These are phyloP conservation scores for Protodeltote pygarga DNA, from an alignment of 2,888 invertebrate species.

Conservation along the genomic window DNA sequence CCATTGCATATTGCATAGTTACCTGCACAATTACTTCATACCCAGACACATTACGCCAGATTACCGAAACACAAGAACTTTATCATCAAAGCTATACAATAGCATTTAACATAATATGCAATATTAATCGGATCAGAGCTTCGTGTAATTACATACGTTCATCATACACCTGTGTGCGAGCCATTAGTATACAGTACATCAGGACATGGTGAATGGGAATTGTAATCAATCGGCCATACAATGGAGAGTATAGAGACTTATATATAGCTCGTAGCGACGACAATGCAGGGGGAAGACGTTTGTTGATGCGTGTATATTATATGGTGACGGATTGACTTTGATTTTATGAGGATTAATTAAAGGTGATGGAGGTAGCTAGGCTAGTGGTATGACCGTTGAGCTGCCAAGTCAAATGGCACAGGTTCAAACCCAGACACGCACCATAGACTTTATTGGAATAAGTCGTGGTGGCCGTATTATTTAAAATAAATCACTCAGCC, in stretches of 20 bases:
- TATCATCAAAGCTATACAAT: constrained; percentile 22
- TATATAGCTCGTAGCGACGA: constrained; percentile 37
- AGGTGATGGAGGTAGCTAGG: background rate
- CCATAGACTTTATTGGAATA: too few relatives aligned
- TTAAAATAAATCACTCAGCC: too few relatives aligned
- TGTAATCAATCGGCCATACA: constrained; percentile 76
- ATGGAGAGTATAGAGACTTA: constrained; percentile 56
- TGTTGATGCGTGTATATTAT: constrained; percentile 56
- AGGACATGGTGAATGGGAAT: constrained; percentile 63
- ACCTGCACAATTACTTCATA: too few relatives aligned
- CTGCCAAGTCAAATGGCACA: too few relatives aligned
- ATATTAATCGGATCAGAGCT: constrained; percentile 70
- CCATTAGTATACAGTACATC: constrained; percentile 55
- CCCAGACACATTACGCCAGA: too few relatives aligned
- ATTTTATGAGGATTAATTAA: constrained; percentile 5
- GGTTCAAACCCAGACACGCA: too few relatives aligned
- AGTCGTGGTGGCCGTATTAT: too few relatives aligned
- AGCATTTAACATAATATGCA: constrained; percentile 55
- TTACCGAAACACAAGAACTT: constrained; percentile 5
- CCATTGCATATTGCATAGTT: too few relatives aligned
- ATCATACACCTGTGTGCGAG: constrained; percentile 46
- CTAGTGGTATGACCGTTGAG: background rate
- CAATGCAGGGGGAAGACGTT: constrained; percentile 51
- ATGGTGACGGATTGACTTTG: constrained; percentile 13
- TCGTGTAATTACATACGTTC: constrained; percentile 63